phyloP scores from a whole-genome alignment of 2,888 invertebrate species.

The Idaea aversata region DNA sequence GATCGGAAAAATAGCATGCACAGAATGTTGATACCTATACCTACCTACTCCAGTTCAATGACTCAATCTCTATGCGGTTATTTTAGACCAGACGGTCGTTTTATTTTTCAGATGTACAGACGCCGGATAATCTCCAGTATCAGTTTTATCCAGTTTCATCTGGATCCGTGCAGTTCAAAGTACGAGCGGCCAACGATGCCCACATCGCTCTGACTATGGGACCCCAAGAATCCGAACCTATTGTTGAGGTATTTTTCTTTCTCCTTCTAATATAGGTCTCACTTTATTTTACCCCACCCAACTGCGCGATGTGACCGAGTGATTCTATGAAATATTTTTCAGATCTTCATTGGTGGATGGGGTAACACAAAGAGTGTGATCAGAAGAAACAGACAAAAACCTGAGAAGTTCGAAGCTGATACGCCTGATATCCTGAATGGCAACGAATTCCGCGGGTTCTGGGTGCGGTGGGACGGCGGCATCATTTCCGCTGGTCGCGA shows the following conservation, averaged over 20 bases:
- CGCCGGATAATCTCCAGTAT: conserved; percentile 90
- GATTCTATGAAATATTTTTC: conserved; percentile 15
- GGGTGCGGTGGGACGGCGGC: conserved; percentile 89
- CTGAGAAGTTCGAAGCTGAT: conserved; percentile 85
- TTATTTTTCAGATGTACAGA: conserved; percentile 84
- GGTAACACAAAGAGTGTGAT: conserved; percentile 91
- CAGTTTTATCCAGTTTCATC: conserved; percentile 87
- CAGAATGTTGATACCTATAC: conserved; percentile 34
- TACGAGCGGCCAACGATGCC: conserved; percentile 90
- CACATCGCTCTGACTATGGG: conserved; percentile 89
- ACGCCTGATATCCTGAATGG: conserved; percentile 87
- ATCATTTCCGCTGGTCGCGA: conserved; percentile 86
- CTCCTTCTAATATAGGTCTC: not conserved
- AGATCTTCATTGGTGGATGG: conserved; percentile 94
- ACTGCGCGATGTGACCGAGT: not conserved
- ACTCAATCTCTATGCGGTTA: conserved; percentile 24
- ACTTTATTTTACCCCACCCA: not conserved
- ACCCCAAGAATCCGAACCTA: conserved; percentile 86
- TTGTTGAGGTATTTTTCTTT: conserved; percentile 84
- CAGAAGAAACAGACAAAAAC: conserved; percentile 87
- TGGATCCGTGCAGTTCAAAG: conserved; percentile 87
- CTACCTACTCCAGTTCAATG: conserved; percentile 18
- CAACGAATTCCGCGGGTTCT: conserved; percentile 90
- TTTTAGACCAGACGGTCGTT: conserved; percentile 19
- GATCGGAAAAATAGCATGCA: conserved; percentile 34